Conservation (phyloP, 2,113 vertebrate species). For the Callopanchax toddi region DNA sequence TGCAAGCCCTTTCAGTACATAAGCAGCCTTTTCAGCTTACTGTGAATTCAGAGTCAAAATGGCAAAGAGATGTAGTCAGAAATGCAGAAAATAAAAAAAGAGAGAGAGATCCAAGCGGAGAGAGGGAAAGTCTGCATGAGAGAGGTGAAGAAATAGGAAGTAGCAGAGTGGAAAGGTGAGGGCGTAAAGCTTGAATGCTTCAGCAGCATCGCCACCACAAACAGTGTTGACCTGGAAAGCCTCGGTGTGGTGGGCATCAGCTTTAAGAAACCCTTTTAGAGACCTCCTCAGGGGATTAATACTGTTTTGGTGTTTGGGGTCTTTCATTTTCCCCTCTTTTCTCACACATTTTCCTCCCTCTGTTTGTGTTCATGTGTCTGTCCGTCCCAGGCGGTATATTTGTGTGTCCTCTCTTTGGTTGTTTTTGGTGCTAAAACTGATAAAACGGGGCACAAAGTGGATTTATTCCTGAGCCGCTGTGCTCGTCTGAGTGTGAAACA, state of each 20-base stretch:
- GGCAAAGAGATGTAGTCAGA: constrained; percentile 3
- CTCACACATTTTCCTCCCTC: not conserved
- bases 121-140: constrained; percentile 13
- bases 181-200: constrained; percentile 66
- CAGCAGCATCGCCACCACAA: constrained; percentile 60
- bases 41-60: not conserved
- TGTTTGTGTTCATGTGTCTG: constrained; percentile 37
- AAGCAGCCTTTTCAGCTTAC: constrained; percentile 10
- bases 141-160: constrained; percentile 53
- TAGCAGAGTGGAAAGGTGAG: constrained; percentile 72
- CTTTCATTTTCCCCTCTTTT: constrained; percentile 21
- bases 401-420: constrained; percentile 14
- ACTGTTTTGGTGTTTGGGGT: constrained; percentile 62
- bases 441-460: constrained; percentile 10
- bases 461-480: not conserved
- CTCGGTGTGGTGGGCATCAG: constrained; percentile 62
- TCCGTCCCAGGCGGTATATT: constrained; percentile 6
- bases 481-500: not conserved
- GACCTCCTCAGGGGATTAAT: constrained; percentile 68
- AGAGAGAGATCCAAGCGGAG: not conserved
- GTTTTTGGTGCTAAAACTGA: constrained; percentile 14
- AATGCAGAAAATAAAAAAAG: constrained; percentile 8
- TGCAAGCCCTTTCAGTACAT: not conserved
- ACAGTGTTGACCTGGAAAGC: constrained; percentile 71
- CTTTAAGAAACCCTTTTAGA: constrained; percentile 71